A percentile compares a stretch with the other conserved stretches of the same genome.
Evolutionary conservation across 2,797 vertebrate species (phyloP).

Genomic region (Adelosebastes latens): DNA sequence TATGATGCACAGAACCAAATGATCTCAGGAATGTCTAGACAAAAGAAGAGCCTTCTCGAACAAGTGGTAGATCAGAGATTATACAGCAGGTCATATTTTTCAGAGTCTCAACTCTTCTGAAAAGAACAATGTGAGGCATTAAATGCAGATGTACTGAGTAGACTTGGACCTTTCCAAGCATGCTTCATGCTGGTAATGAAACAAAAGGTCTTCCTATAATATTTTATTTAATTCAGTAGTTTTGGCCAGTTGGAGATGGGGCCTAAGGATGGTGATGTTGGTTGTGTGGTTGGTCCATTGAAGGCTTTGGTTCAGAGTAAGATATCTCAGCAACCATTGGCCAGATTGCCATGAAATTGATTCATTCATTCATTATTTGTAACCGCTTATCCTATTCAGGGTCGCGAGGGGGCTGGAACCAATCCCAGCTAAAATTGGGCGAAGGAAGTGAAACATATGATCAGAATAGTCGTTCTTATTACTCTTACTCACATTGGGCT

Average conservation of each 20-base stretch:
- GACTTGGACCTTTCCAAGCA: background rate
- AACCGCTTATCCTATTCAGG: too few species aligned
- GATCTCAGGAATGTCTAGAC: background rate
- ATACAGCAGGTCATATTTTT: background rate
- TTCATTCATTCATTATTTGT: too few species aligned
- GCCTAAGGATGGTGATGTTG: background rate
- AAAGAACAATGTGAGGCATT: background rate
- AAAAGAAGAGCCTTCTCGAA: background rate
- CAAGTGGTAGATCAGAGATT: background rate
- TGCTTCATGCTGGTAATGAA: background rate
- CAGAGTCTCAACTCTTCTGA: background rate
- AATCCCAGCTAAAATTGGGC: too few species aligned
- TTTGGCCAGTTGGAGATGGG: background rate
- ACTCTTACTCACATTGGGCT: too few species aligned
- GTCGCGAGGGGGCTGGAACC: too few species aligned
- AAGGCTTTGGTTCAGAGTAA: background rate
- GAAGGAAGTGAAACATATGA: too few species aligned
- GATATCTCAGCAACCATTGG: constrained; percentile 1
- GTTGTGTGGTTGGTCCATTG: background rate
- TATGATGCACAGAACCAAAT: background rate
- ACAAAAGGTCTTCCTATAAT: background rate
- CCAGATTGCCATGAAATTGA: too few species aligned
- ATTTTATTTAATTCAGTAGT: background rate
- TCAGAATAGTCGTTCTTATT: too few species aligned
- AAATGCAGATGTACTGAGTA: background rate